Conservation (phyloP, 2,113 vertebrate species). For the Odontesthes bonariensis region DNA sequence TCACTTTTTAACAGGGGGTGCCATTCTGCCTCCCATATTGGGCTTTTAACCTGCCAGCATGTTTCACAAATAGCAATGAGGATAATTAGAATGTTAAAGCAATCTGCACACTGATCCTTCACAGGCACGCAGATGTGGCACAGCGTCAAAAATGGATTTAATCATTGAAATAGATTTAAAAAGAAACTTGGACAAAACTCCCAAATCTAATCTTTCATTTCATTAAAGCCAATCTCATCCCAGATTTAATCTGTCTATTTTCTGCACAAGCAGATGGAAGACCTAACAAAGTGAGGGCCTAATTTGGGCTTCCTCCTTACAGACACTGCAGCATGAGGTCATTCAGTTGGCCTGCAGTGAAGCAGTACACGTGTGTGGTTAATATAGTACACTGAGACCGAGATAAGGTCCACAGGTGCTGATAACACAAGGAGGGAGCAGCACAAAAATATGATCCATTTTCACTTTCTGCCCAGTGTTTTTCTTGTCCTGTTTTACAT, state of each 20-base stretch:
- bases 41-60: slow-evolving; percentile 61
- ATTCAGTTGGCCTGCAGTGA: slow-evolving; percentile 55
- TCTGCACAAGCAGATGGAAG: slow-evolving; percentile 67
- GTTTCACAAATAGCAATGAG: slow-evolving; percentile 63
- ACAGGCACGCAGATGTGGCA: slow-evolving; percentile 58
- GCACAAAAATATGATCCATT: slow-evolving; percentile 20
- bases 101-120: slow-evolving; percentile 73
- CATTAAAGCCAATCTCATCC: slow-evolving; percentile 72
- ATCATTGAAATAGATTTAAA: slow-evolving; percentile 71
- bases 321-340: slow-evolving; percentile 64
- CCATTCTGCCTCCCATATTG: slow-evolving; percentile 40
- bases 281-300: slow-evolving; percentile 55
- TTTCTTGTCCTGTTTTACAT: slow-evolving; percentile 17
- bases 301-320: slow-evolving; percentile 55
- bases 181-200: slow-evolving; percentile 66
- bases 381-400: slow-evolving; percentile 34
- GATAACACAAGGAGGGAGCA: slow-evolving; percentile 22
- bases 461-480: slow-evolving; percentile 17
- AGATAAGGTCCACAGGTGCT: slow-evolving; percentile 51
- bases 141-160: slow-evolving; percentile 74
- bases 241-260: slow-evolving; percentile 77
- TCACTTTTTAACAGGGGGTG: slow-evolving; percentile 34
- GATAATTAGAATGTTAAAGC: slow-evolving; percentile 67
- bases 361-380: slow-evolving; percentile 39
- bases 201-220: slow-evolving; percentile 77